A percentile compares a stretch with the other conserved stretches of the same genome.
These are phyloP conservation scores for Hymenopus coronatus DNA, from an alignment of 2,888 invertebrate species.

Conservation along the genomic window DNA sequence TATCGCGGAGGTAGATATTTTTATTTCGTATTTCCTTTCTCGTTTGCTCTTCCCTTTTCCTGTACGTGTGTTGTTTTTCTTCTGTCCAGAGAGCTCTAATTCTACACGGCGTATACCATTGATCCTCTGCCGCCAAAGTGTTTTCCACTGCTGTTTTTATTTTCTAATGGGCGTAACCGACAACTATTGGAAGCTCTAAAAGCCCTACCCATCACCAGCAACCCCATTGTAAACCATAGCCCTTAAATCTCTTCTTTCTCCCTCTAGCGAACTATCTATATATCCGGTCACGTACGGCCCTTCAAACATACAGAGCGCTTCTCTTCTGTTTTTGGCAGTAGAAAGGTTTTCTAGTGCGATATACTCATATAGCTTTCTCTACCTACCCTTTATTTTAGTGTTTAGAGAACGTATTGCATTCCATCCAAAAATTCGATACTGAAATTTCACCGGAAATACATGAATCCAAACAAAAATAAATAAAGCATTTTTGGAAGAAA, in stretches of 20 bases:
- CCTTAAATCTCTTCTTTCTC: background rate
- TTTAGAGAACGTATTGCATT: too few relatives aligned
- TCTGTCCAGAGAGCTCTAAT: background rate
- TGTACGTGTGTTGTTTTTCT: background rate
- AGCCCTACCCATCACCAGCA: background rate
- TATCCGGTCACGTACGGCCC: background rate
- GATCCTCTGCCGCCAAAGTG: background rate
- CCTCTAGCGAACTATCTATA: background rate
- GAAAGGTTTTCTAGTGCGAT: background rate
- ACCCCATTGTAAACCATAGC: background rate
- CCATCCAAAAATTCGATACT: too few relatives aligned
- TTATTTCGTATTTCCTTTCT: too few relatives aligned
- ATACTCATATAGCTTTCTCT: too few relatives aligned
- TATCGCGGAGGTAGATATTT: too few relatives aligned
- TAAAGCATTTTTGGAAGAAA: too few relatives aligned
- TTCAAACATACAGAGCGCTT: background rate
- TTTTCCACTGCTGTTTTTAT: background rate
- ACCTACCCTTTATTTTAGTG: too few relatives aligned
- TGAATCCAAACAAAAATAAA: too few relatives aligned
- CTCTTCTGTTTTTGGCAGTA: background rate
- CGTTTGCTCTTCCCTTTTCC: background rate
- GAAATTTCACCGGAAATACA: too few relatives aligned
- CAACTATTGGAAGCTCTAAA: constrained; percentile 9
- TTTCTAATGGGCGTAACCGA: constrained; percentile 1
- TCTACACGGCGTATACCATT: background rate